Evolutionary conservation across 2,113 vertebrate genomes (phyloP).

Genomic region (Ploceus nigricollis): DNA sequence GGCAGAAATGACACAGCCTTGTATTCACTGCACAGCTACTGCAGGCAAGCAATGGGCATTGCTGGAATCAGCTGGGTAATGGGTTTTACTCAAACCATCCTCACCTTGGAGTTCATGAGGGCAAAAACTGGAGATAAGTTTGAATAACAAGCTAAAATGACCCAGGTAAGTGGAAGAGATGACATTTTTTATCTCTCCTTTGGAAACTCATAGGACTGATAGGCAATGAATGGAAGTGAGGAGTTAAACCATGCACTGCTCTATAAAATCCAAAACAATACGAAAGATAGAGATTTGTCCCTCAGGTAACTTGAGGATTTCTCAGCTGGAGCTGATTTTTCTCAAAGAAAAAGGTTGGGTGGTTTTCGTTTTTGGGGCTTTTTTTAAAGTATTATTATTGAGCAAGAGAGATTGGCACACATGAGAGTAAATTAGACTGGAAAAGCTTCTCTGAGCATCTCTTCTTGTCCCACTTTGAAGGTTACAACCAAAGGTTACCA

Average conservation of each 20-base stretch:
- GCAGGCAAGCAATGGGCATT: neutral
- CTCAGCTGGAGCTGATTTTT: neutral
- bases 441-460: neutral
- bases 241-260: neutral
- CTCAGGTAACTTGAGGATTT: neutral
- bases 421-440: neutral
- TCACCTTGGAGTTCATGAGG: neutral
- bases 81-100: neutral
- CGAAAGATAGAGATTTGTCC: neutral
- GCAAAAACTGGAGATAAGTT: neutral
- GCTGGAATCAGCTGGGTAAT: neutral
- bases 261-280: neutral
- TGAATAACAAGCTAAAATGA: neutral
- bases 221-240: neutral
- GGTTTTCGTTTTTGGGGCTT: neutral
- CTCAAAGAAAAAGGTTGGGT: neutral
- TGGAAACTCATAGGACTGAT: neutral
- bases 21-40: neutral
- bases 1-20: neutral
- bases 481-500: neutral
- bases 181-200: neutral
- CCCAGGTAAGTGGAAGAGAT: neutral
- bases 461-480: neutral
- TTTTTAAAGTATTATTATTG: neutral
- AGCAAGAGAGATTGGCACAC: fast-evolving